A percentile compares a stretch with the other conserved stretches of the same genome.
phyloP scores from a whole-genome alignment of 2,113 vertebrate genomes.

The Varanus komodoensis region DNA sequence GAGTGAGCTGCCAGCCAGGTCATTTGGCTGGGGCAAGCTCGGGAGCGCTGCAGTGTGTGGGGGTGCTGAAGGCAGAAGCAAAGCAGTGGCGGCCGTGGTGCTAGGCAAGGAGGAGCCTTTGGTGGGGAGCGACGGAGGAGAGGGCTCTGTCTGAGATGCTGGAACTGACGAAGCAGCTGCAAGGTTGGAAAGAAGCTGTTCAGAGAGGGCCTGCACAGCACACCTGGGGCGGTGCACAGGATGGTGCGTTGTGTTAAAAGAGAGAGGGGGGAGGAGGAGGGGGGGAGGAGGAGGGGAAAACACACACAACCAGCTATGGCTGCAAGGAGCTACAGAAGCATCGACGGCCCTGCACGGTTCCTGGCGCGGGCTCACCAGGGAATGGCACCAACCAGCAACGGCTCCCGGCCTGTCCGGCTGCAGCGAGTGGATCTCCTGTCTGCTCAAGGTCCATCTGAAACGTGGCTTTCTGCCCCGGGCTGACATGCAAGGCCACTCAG shows the following conservation, averaged over 20 bases:
- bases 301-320: background rate
- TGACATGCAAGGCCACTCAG: background rate
- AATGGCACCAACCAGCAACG: too few relatives aligned
- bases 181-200: slow-evolving; percentile 42
- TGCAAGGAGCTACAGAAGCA: background rate
- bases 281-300: background rate
- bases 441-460: background rate
- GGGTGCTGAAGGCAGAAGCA: slow-evolving; percentile 81
- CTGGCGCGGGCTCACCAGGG: background rate
- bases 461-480: background rate
- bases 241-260: background rate
- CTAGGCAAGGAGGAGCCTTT: slow-evolving; percentile 80
- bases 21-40: slow-evolving; percentile 81
- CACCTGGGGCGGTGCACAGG: background rate
- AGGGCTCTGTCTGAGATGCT: slow-evolving; percentile 84
- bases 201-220: slow-evolving; percentile 6
- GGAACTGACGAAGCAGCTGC: slow-evolving; percentile 85
- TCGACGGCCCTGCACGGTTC: background rate
- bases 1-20: slow-evolving; percentile 84
- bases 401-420: background rate
- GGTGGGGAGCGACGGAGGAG: slow-evolving; percentile 78
- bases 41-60: slow-evolving; percentile 82
- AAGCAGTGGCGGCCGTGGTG: slow-evolving; percentile 76
- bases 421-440: background rate
- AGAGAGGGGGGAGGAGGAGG: too few relatives aligned